A percentile compares a stretch with the other conserved stretches of the same genome.
Conservation (phyloP, 1,140 invertebrate genomes). For the Centruroides vittatus region DNA sequence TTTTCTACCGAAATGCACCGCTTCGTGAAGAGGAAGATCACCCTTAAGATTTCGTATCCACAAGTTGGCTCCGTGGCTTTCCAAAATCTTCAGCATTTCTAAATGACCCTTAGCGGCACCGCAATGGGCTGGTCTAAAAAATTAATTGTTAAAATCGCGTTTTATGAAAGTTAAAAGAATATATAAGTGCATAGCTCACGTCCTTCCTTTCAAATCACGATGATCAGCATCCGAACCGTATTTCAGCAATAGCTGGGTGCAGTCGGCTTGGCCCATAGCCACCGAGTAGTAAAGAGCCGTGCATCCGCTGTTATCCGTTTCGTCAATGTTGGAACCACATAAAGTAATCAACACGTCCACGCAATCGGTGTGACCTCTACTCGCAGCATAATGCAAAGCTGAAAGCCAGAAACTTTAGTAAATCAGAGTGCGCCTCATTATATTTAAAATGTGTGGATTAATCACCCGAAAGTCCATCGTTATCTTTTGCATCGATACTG, state of each 20-base stretch:
- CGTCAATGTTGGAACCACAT: constrained; percentile 70
- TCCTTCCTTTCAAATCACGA: constrained; percentile 81
- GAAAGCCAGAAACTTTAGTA: constrained; percentile 9
- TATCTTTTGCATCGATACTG: constrained; percentile 58
- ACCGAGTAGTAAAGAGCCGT: constrained; percentile 93
- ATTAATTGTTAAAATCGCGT: not conserved
- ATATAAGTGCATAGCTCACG: constrained; percentile 35
- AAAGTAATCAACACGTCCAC: constrained; percentile 77
- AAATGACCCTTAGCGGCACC: constrained; percentile 92
- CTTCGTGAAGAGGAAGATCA: constrained; percentile 86
- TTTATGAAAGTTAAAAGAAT: not conserved
- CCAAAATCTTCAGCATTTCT: constrained; percentile 60
- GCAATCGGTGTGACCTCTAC: constrained; percentile 82
- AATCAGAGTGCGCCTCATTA: too few relatives aligned
- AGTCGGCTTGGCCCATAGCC: constrained; percentile 86
- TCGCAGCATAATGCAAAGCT: constrained; percentile 90
- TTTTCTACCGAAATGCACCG: constrained; percentile 74
- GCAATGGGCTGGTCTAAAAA: constrained; percentile 53
- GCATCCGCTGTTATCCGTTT: constrained; percentile 73
- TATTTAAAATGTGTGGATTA: too few relatives aligned
- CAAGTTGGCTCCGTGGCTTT: constrained; percentile 64
- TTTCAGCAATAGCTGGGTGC: constrained; percentile 71
- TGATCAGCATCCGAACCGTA: constrained; percentile 73
- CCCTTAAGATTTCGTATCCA: constrained; percentile 84
- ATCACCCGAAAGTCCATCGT: constrained; percentile 37